Evolutionary conservation across 2,113 vertebrate species (phyloP), one percentile per base, ranked within the genome.

Genomic region (Litocranius walleri): DNA sequence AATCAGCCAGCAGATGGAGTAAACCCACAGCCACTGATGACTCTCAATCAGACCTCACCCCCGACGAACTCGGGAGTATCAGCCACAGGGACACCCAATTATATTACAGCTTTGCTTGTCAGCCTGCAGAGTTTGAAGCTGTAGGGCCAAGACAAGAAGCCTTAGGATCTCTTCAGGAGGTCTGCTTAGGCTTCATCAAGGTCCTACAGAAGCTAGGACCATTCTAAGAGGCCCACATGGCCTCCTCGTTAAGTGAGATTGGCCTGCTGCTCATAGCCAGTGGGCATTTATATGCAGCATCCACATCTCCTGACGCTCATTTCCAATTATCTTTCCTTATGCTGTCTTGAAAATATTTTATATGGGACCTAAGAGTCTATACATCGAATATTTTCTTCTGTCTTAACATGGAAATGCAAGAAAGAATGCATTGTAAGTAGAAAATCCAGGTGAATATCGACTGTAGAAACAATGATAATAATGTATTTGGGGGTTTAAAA

Each of bases 1-100:
- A 90, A 91, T 77, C 36, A 50, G 48, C 97, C 95, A 96, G 77
- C 23, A 96, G 91, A 82, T 93, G 96, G 94, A 3, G 19, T 90
- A 33, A 94, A 83, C 54, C 0, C 43, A 78, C 67, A 80, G 61
- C 43, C 1, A 0, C 2, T 16, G 0, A 61, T 1, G 5, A 5
- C 54, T 90, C 30, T 6, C 16, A 14, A 1, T 16, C 40, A n/a
- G 62, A n/a, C 54, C 56, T 16, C 25, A 6, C 54, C 9, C 27
- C 45, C 1, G 0, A 30, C 0, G 8, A 25, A 27, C 8, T 16
- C 23, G 3, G 9, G 40, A 56, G 10, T 48, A 45, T 33, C 25
- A 0, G 48, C 29, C n/a, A 0, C 5, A 0, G 7, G 33, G 25
- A 27, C 43, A 9, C 52, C 33, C 25, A 4, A 6, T 8, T 52